A percentile compares a stretch with the other conserved stretches of the same genome.
These are phyloP conservation scores for Meloidogyne floridensis DNA, from an alignment of 1,140 invertebrate genomes.

Conservation along the genomic window DNA sequence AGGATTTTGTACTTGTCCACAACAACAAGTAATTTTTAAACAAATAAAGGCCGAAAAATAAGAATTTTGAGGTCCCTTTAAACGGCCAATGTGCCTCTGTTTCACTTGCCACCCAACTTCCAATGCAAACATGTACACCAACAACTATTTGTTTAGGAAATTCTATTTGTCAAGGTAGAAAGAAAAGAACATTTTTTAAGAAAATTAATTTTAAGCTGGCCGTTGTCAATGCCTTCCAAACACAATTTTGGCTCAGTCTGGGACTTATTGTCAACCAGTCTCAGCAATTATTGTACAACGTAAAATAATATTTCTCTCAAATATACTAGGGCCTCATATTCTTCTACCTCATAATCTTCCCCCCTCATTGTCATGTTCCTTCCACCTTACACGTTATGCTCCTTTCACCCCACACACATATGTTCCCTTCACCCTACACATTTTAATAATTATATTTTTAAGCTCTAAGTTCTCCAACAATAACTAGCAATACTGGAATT, in stretches of 20 bases:
- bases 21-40: conserved; percentile 30
- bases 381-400: background rate
- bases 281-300: conserved; percentile 38
- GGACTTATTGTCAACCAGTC: conserved; percentile 46
- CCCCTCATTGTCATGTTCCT: background rate
- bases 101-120: conserved; percentile 49
- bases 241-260: conserved; percentile 37
- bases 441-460: background rate
- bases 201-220: background rate
- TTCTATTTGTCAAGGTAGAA: conserved; percentile 28
- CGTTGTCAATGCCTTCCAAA: conserved; percentile 54
- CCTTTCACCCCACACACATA: background rate
- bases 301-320: background rate
- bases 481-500: background rate
- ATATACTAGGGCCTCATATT: background rate
- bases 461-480: conserved; percentile 32
- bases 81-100: conserved; percentile 54
- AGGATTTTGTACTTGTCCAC: conserved; percentile 46
- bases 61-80: background rate
- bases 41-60: no score
- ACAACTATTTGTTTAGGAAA: conserved; percentile 48
- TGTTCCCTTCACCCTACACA: background rate
- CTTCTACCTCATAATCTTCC: background rate
- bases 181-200: background rate
- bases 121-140: conserved; percentile 41